These are phyloP conservation scores for Cettia cetti DNA, from an alignment of 2,113 vertebrate genomes.

Conservation along the genomic window DNA sequence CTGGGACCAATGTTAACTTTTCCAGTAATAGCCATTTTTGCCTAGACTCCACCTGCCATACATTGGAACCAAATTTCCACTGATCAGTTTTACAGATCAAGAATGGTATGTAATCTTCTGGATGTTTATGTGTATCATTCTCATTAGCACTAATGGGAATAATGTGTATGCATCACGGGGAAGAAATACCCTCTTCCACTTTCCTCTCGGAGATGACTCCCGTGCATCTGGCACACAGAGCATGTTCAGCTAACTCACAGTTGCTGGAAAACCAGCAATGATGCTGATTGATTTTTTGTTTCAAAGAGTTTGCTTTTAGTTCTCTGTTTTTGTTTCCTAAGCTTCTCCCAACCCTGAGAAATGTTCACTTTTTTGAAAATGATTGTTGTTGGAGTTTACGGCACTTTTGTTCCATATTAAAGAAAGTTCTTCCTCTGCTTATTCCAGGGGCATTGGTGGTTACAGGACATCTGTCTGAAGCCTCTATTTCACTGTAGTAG, in stretches of 20 bases:
- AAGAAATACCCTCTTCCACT: slow-evolving; percentile 33
- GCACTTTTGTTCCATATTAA: slow-evolving; percentile 55
- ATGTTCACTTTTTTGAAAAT: slow-evolving; percentile 54
- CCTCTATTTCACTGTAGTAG: slow-evolving; percentile 66
- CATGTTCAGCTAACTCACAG: slow-evolving; percentile 58
- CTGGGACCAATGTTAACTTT: slow-evolving; percentile 37
- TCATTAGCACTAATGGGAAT: slow-evolving; percentile 62
- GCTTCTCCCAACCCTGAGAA: slow-evolving; percentile 58
- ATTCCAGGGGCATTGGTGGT: slow-evolving; percentile 65
- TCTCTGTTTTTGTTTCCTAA: slow-evolving; percentile 38
- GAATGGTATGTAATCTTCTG: slow-evolving; percentile 67
- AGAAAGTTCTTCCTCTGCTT: slow-evolving; percentile 66
- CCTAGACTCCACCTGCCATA: slow-evolving; percentile 58
- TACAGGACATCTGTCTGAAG: slow-evolving; percentile 67
- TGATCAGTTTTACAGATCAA: slow-evolving; percentile 63
- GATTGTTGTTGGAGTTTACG: slow-evolving; percentile 34
- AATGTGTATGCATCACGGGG: slow-evolving; percentile 44
- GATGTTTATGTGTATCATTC: slow-evolving; percentile 63
- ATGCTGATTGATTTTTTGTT: slow-evolving; percentile 45
- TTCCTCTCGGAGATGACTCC: slow-evolving; percentile 7
- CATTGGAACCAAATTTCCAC: slow-evolving; percentile 63
- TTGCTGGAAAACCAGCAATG: slow-evolving; percentile 54
- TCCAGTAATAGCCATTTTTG: slow-evolving; percentile 64
- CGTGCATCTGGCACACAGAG: slow-evolving; percentile 19
- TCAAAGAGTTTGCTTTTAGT: slow-evolving; percentile 39